These are phyloP conservation scores for Cryptoprocta ferox DNA, from an alignment of 2,797 vertebrate genomes.

Conservation along the genomic window DNA sequence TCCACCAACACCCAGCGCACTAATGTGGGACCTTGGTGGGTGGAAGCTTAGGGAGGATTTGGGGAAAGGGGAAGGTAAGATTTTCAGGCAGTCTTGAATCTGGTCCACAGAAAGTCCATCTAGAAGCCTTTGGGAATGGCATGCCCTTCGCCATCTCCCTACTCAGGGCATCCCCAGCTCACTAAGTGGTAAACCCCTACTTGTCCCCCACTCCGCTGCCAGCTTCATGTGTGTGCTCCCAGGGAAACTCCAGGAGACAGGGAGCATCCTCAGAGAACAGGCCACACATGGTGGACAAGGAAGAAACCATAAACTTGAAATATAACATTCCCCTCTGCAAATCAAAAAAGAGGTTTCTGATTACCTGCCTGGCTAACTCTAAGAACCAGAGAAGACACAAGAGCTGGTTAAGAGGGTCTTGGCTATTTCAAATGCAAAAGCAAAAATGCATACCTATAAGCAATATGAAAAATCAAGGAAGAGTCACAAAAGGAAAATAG, in stretches of 20 bases:
- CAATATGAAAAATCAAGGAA: neutral
- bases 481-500: neutral
- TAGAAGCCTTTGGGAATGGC: neutral
- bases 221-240: neutral
- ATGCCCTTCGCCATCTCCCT: neutral
- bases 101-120: neutral
- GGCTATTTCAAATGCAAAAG: neutral
- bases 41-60: neutral
- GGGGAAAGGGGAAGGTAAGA: neutral
- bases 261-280: neutral
- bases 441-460: neutral
- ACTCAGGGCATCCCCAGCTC: neutral
- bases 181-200: neutral
- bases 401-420: neutral
- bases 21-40: neutral
- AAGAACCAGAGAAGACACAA: neutral
- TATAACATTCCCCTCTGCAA: too few species aligned
- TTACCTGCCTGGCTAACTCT: neutral
- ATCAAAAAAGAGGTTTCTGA: neutral
- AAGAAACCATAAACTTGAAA: neutral
- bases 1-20: neutral
- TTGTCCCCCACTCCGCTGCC: neutral
- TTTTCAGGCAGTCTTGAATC: neutral
- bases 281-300: neutral
- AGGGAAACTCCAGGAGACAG: too few species aligned